Evolutionary conservation across 2,797 vertebrate genomes (phyloP).

Genomic region (Podargus strigoides): DNA sequence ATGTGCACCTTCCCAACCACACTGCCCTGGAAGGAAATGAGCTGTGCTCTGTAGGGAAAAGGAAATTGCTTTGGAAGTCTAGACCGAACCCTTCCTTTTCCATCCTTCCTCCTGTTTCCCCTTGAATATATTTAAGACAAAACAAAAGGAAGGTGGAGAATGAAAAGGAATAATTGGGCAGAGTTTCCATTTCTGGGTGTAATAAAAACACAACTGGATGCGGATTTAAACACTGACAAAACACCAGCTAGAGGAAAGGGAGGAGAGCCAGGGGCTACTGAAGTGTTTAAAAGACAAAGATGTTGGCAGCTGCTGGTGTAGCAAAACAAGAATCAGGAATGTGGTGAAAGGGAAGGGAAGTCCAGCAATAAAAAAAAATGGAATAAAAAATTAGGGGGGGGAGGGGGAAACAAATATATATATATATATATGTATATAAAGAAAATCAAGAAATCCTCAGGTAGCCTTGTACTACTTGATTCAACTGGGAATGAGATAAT

Average conservation of each 20-base stretch:
- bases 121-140: slow-evolving; percentile 26
- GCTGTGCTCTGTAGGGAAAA: slow-evolving; percentile 51
- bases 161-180: background rate
- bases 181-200: background rate
- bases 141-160: slow-evolving; percentile 33
- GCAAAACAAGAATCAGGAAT: background rate
- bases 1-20: slow-evolving; percentile 22
- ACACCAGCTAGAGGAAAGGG: background rate
- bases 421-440: too few relatives aligned
- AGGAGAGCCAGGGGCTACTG: background rate
- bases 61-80: slow-evolving; percentile 63
- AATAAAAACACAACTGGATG: background rate
- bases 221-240: background rate
- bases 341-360: background rate
- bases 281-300: background rate
- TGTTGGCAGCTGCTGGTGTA: background rate
- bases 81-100: slow-evolving; percentile 53
- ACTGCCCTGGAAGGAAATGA: slow-evolving; percentile 45
- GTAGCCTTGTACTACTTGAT: background rate
- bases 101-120: slow-evolving; percentile 22
- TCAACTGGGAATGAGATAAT: background rate
- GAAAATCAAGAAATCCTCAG: background rate
- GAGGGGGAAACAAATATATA: too few relatives aligned
- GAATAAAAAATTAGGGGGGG: background rate
- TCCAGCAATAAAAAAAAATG: background rate